Evolutionary conservation across 2,113 vertebrate species (phyloP).

Genomic region (Lontra canadensis): DNA sequence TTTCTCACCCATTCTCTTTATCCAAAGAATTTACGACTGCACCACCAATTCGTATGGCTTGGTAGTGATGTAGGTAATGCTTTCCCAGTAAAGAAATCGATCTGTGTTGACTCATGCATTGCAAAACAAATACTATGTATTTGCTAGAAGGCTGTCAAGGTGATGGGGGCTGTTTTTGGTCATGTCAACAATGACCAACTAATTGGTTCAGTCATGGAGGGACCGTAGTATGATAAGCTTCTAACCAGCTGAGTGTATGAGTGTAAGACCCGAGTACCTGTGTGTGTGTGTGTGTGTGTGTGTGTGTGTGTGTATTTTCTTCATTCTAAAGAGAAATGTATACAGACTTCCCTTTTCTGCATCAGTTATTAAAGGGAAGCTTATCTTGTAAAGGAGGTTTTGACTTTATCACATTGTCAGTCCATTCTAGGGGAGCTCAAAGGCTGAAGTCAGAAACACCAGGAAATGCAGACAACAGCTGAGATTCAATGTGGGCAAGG

Average conservation of each 20-base stretch:
- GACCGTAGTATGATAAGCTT: neutral
- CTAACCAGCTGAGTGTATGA: neutral
- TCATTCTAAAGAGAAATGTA: neutral
- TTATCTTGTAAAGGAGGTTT: neutral
- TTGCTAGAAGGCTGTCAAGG: neutral
- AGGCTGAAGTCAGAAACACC: neutral
- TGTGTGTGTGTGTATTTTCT: neutral
- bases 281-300: too few species aligned
- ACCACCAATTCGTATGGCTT: neutral
- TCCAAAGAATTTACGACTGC: neutral
- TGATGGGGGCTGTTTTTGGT: neutral
- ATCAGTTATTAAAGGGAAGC: neutral
- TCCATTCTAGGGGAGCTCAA: neutral
- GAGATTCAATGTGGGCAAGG: rapidly evolving
- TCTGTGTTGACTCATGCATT: neutral
- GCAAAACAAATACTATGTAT: neutral
- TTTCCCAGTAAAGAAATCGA: neutral
- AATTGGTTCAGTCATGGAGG: neutral
- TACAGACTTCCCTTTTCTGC: neutral
- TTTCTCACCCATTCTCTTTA: neutral
- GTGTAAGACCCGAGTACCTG: too few species aligned
- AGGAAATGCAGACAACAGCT: neutral
- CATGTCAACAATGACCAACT: neutral
- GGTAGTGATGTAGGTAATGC: rapidly evolving
- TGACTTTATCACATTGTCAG: neutral